Evolutionary conservation across 2,113 vertebrate genomes (phyloP), one percentile per base, ranked within the genome.

Genomic region (Eleginops maclovinus): DNA sequence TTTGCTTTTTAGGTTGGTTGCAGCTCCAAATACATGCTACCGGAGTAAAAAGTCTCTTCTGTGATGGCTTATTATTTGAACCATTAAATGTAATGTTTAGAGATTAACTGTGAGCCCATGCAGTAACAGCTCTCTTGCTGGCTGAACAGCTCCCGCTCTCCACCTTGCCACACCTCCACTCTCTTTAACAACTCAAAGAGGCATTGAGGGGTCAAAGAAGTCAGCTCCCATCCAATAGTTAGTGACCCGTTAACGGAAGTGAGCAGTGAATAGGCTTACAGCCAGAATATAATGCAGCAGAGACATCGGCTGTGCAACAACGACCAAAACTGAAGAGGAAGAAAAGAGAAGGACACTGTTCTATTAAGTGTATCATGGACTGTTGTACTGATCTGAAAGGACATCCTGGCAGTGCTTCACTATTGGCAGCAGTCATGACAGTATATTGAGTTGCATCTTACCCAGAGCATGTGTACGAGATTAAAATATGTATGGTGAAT

Each of bases 401-500:
- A 43, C 28, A 50, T 41, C n/a, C 58, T 22, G 22, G 9, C 44
- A 28, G 55, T n/a, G 15, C 40, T 47, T 14, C 17, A 24, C 44
- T 3, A 3, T 67, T 60, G 28, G 31, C 15, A 41, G 14, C 44
- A 19, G n/a, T 36, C 47, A 62, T 28, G 4, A 3, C 12, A 65
- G 43, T 3, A 28, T 28, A 31, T 24, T 46, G 17, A 50, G 17
- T 22, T 36, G 16, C n/a, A 22, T 53, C 17, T 6, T 61, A 67
- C 8, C 19, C 36, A 50, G 40, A 53, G 15, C 13, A 55, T 31
- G 15, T 58, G 19, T 4, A 69, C 31, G 41, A 72, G 9, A 65
- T n/a, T 63, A 41, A 21, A 69, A 73, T 21, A 76, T 83, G 75
- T 55, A 83, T 75, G 41, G 21, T 14, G 6, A 10, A 44, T 73